Conservation (phyloP, 2,888 invertebrate species). For the Andrena flavipes region DNA sequence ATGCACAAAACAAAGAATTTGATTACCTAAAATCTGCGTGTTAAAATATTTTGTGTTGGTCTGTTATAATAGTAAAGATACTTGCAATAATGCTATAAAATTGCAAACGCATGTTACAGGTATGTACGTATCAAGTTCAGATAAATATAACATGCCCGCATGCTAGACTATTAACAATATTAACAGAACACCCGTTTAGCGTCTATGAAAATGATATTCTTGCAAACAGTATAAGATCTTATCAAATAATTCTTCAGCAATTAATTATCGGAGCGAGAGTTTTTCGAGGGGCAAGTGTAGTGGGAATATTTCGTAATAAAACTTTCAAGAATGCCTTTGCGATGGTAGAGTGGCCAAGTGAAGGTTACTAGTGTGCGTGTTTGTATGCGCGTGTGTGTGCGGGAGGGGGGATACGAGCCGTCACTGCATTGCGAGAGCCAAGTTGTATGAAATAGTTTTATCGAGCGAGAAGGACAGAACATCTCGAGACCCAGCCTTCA, state of each 20-base stretch:
- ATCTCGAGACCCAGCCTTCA: background rate
- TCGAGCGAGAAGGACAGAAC: conserved; percentile 1
- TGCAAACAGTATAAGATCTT: background rate
- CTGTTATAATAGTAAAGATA: no score
- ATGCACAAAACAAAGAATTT: no score
- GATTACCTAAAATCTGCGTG: no score
- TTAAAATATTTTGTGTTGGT: no score
- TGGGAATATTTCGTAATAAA: conserved; percentile 7
- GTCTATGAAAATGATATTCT: background rate
- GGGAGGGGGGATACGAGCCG: background rate
- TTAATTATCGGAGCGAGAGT: conserved; percentile 5
- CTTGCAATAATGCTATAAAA: no score
- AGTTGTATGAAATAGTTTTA: conserved; percentile 1
- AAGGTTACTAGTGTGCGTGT: background rate
- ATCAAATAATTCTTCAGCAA: background rate
- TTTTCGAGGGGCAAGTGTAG: background rate
- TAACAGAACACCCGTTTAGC: background rate
- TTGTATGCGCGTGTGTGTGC: background rate
- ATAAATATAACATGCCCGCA: background rate
- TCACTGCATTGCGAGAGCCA: background rate
- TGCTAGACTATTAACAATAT: background rate
- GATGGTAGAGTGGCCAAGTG: conserved; percentile 4
- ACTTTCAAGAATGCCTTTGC: background rate
- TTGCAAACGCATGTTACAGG: no score
- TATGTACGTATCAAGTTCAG: no score